A percentile compares a stretch with the other conserved stretches of the same genome.
These are phyloP conservation scores for Heloderma charlesbogerti DNA, from an alignment of 2,113 vertebrate species.

Conservation along the genomic window DNA sequence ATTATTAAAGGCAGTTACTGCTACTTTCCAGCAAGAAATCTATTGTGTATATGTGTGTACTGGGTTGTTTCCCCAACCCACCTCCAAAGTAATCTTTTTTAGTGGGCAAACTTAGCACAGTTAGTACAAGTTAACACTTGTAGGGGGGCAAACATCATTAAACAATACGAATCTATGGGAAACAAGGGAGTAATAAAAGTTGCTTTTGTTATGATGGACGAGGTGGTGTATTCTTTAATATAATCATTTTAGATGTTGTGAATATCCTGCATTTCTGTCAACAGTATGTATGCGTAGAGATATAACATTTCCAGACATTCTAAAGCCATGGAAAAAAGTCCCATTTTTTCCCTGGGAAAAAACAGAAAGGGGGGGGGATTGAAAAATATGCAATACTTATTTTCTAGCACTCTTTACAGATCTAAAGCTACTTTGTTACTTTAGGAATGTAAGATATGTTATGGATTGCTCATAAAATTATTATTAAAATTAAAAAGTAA, in stretches of 20 bases:
- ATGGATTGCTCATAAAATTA: too few species aligned
- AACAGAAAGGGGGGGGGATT: too few species aligned
- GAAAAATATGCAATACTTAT: too few species aligned
- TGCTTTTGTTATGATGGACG: not conserved
- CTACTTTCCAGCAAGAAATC: not conserved
- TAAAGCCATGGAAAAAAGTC: too few species aligned
- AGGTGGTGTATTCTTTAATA: not conserved
- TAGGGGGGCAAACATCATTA: not conserved
- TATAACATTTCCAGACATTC: too few species aligned
- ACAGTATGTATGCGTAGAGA: not conserved
- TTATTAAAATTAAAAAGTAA: too few species aligned
- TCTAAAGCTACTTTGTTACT: too few species aligned
- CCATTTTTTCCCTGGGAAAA: too few species aligned
- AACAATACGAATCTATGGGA: not conserved
- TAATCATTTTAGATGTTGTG: not conserved
- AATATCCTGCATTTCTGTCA: not conserved
- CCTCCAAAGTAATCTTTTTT: not conserved
- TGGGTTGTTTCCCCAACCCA: too few species aligned
- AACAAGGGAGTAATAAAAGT: not conserved
- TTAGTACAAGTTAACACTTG: too few species aligned
- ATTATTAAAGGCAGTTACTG: not conserved
- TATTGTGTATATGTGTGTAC: not conserved
- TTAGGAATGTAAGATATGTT: too few species aligned
- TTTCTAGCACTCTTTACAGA: too few species aligned
- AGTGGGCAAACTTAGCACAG: not conserved